Percentiles rank a stretch among this genome's conserved stretches.
phyloP scores from a whole-genome alignment of 2,113 vertebrate genomes.

The Oreochromis niloticus region DNA sequence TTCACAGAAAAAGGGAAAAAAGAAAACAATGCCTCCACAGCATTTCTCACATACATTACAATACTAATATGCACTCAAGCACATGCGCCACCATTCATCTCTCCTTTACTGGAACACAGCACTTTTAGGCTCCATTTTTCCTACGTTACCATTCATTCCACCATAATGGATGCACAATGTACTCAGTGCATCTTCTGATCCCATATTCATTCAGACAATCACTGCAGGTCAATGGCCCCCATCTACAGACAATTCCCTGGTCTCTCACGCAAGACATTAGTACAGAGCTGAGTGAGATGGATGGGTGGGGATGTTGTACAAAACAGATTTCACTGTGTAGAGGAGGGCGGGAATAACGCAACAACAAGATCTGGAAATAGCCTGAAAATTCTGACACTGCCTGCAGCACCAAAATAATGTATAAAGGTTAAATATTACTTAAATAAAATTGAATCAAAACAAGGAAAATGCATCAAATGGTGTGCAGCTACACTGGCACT shows the following conservation, averaged over 20 bases:
- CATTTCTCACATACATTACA: background rate
- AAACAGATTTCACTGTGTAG: background rate
- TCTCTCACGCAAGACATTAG: constrained; percentile 10
- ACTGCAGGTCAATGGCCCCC: constrained; percentile 33
- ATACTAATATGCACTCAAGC: background rate
- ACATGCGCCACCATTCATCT: background rate
- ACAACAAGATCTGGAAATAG: background rate
- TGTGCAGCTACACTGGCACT: background rate
- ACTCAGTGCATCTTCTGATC: constrained; percentile 21
- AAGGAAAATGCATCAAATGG: background rate
- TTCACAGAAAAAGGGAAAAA: background rate
- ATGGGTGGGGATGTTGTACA: background rate
- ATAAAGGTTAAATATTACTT: background rate
- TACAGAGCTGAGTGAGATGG: constrained; percentile 5
- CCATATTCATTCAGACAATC: constrained; percentile 35
- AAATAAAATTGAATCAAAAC: background rate
- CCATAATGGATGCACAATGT: constrained; percentile 15
- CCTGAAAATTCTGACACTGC: background rate
- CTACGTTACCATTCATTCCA: background rate
- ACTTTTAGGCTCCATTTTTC: constrained; percentile 2
- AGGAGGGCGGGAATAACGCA: background rate
- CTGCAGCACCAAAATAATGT: background rate
- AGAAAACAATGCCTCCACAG: background rate
- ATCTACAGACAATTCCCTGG: constrained; percentile 18
- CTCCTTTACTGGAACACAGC: background rate